A percentile compares a stretch with the other conserved stretches of the same genome.
phyloP scores from a whole-genome alignment of 2,888 invertebrate species.

The Rotaria magnacalcarata region DNA sequence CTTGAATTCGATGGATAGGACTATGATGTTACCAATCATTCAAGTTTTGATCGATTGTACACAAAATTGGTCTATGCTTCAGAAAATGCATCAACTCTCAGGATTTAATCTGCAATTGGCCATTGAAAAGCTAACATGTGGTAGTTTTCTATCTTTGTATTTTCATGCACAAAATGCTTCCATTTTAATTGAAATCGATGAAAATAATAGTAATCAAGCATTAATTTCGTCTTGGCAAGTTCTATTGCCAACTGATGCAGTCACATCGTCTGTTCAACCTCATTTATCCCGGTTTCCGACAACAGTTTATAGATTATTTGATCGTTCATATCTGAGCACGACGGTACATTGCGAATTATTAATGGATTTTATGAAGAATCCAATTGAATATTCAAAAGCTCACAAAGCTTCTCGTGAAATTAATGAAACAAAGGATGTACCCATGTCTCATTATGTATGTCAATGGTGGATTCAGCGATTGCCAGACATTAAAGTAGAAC shows the following conservation, averaged over 20 bases:
- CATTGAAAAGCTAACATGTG: background rate
- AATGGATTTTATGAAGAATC: background rate
- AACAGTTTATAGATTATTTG: background rate
- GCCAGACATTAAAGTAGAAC: background rate
- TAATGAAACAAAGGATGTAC: background rate
- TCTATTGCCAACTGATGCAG: background rate
- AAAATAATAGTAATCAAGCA: background rate
- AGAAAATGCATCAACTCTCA: background rate
- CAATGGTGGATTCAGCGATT: constrained; percentile 12
- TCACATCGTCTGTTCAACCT: background rate
- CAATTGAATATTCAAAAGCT: background rate
- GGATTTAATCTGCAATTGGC: background rate
- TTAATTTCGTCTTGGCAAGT: constrained; percentile 9
- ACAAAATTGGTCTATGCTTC: background rate
- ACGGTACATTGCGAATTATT: background rate
- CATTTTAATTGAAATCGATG: background rate
- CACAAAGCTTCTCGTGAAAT: background rate
- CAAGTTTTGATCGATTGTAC: background rate
- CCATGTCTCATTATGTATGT: constrained; percentile 4
- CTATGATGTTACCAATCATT: background rate
- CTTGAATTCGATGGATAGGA: background rate
- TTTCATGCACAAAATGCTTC: constrained; percentile 19
- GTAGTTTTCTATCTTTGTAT: background rate
- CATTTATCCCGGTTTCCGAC: background rate
- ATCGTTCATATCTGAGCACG: background rate